These are phyloP conservation scores for Leucania comma DNA, from an alignment of 2,888 invertebrate species.

Conservation along the genomic window DNA sequence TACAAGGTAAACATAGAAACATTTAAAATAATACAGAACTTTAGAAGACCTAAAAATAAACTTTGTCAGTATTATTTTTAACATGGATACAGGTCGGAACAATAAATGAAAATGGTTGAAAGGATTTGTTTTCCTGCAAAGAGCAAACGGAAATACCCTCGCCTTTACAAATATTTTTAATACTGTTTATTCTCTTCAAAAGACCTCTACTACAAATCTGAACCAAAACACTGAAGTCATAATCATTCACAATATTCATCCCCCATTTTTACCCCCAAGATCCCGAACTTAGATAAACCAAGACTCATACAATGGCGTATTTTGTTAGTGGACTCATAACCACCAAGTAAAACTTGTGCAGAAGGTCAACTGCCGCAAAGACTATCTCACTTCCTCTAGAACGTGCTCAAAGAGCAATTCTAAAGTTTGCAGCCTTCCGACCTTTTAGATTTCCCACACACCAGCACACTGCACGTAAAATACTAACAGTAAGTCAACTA, in stretches of 20 bases:
- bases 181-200: neutral
- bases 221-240: neutral
- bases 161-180: neutral
- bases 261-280: conserved; percentile 13
- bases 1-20: no score
- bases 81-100: neutral
- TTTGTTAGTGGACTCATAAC: conserved; percentile 5
- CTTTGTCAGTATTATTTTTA: no score
- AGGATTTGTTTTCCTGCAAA: neutral
- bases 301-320: conserved; percentile 25
- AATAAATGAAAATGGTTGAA: conserved; percentile 4
- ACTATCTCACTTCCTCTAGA: no score
- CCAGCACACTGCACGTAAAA: no score
- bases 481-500: no score
- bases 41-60: no score
- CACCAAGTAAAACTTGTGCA: neutral
- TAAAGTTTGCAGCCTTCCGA: no score
- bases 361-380: neutral
- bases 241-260: conserved; percentile 4
- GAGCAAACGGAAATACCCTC: neutral
- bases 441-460: no score
- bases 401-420: no score
- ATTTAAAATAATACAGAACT: neutral
- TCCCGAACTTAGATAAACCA: conserved; percentile 27
- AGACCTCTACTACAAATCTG: neutral